phyloP scores from a whole-genome alignment of 1,140 invertebrate species.

The Panulirus ornatus region DNA sequence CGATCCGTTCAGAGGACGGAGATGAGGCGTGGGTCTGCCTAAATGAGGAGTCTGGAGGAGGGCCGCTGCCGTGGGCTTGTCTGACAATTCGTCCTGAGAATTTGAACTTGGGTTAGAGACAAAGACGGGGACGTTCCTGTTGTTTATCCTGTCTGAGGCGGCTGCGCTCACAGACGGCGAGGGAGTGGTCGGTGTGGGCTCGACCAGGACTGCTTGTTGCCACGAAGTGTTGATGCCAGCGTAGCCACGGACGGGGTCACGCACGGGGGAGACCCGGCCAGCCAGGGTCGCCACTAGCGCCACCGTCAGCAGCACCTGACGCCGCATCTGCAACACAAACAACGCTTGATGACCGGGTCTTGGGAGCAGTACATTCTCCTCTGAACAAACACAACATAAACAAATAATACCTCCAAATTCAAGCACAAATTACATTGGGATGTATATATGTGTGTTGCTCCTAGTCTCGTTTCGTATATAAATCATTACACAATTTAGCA shows the following conservation, averaged over 20 bases:
- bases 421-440: too few relatives aligned
- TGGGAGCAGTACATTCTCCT: too few relatives aligned
- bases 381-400: too few relatives aligned
- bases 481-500: too few relatives aligned
- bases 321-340: slow-evolving; percentile 1
- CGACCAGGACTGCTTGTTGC: neutral
- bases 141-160: neutral
- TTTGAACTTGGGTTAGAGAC: too few relatives aligned
- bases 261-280: neutral
- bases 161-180: neutral
- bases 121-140: neutral
- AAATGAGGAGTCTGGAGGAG: neutral
- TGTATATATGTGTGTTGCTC: too few relatives aligned
- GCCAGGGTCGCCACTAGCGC: neutral
- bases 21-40: neutral
- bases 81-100: too few relatives aligned
- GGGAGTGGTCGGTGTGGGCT: neutral
- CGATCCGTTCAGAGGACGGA: neutral
- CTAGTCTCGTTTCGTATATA: too few relatives aligned
- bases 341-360: too few relatives aligned
- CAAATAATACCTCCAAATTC: too few relatives aligned
- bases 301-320: neutral
- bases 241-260: neutral
- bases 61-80: neutral
- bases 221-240: neutral